These are phyloP conservation scores for Pachycephus smyrnensis DNA, from an alignment of 2,888 invertebrate genomes.

Conservation along the genomic window DNA sequence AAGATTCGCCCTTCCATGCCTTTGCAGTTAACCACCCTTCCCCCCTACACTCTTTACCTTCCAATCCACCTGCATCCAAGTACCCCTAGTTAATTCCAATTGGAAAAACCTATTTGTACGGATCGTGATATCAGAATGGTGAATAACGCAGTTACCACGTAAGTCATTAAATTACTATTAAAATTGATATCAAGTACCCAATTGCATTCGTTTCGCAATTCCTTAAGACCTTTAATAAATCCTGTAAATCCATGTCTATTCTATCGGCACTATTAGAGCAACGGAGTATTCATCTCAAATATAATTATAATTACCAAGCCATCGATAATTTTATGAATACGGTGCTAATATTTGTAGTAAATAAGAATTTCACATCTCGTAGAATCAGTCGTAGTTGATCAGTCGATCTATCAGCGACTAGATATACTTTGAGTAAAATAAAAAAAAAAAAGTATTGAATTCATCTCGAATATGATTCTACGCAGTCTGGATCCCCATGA, in stretches of 20 bases:
- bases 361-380: neutral
- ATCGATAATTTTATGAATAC: neutral
- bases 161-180: slow-evolving; percentile 19
- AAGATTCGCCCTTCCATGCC: neutral
- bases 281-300: neutral
- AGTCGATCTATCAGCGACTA: neutral
- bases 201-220: neutral
- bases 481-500: neutral
- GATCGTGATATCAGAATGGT: slow-evolving; percentile 26
- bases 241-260: neutral
- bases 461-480: neutral
- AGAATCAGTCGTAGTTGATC: neutral
- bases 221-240: neutral
- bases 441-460: neutral
- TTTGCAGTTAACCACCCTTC: neutral
- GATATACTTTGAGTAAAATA: neutral
- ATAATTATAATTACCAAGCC: neutral
- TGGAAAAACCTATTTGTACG: neutral
- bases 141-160: slow-evolving; percentile 33
- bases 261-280: neutral
- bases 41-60: neutral
- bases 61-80: neutral
- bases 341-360: neutral
- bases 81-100: neutral
- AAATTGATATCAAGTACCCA: neutral